A percentile compares a stretch with the other conserved stretches of the same genome.
Evolutionary conservation across 2,113 vertebrate genomes (phyloP).

Genomic region (Toxostoma redivivum): DNA sequence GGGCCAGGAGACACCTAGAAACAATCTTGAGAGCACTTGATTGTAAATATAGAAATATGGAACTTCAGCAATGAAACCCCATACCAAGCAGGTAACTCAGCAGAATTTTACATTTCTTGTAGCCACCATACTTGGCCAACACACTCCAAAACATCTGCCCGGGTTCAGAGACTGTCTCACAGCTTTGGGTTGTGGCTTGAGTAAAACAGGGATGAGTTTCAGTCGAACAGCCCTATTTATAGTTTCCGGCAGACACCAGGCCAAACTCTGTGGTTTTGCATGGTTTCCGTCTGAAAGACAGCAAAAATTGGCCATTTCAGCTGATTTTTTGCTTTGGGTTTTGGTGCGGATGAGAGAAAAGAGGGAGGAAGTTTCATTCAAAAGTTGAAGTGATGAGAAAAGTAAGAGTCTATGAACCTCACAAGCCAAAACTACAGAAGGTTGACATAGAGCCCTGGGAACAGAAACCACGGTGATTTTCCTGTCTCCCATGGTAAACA

Average conservation of each 20-base stretch:
- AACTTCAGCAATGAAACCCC: neutral
- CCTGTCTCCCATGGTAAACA: conserved; percentile 41
- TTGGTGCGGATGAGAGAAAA: conserved; percentile 2
- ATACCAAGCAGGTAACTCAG: conserved; percentile 27
- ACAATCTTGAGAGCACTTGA: neutral
- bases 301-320: conserved; percentile 39
- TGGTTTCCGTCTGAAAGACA: conserved; percentile 36
- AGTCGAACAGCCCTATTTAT: conserved; percentile 18
- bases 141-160: neutral
- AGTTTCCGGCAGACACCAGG: conserved; percentile 20
- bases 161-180: conserved; percentile 18
- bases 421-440: conserved; percentile 27
- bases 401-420: neutral
- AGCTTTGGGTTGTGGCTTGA: conserved; percentile 48
- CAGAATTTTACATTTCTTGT: conserved; percentile 6
- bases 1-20: neutral
- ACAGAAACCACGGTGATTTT: conserved; percentile 53
- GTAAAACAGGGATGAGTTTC: conserved; percentile 27
- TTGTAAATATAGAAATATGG: neutral
- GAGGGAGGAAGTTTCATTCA: conserved; percentile 32
- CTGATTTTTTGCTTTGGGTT: conserved; percentile 44
- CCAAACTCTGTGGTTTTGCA: conserved; percentile 50
- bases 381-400: conserved; percentile 9
- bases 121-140: neutral
- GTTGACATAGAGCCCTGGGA: conserved; percentile 36